A percentile compares a stretch with the other conserved stretches of the same genome.
Conservation (phyloP, 2,797 vertebrate species). For the Aythya fuligula region DNA sequence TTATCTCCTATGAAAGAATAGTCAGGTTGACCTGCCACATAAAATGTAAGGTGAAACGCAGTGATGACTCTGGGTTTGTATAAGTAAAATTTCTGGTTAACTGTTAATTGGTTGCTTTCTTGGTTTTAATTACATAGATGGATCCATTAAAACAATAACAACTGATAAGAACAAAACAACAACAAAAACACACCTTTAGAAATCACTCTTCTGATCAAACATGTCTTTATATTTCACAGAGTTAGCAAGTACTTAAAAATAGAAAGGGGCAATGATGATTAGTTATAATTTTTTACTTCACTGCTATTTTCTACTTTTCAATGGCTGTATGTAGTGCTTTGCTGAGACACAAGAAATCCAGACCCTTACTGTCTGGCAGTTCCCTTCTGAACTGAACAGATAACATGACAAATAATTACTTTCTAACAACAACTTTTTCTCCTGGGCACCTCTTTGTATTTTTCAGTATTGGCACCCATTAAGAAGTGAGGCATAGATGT, state of each 20-base stretch:
- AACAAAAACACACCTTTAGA: not conserved
- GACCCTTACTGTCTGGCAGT: not conserved
- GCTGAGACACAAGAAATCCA: not conserved
- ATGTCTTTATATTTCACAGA: not conserved
- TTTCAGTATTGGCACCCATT: conserved; percentile 60
- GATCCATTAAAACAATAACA: not conserved
- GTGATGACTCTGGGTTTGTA: not conserved
- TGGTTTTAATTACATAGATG: not conserved
- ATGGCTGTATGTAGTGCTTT: not conserved
- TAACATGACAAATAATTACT: conserved; percentile 50
- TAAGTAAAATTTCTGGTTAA: not conserved
- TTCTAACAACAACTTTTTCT: conserved; percentile 49
- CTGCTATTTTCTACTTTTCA: not conserved
- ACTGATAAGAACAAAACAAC: not conserved
- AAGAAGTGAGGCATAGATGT: conserved; percentile 34
- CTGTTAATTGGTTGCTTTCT: not conserved
- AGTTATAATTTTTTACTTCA: not conserved
- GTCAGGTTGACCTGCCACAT: not conserved
- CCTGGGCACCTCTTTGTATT: conserved; percentile 22
- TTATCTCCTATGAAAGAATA: not conserved
- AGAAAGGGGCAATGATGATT: not conserved
- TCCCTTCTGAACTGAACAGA: not conserved
- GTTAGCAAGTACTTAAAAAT: not conserved
- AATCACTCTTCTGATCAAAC: not conserved
- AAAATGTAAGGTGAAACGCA: not conserved